These are phyloP conservation scores for Percina caprodes DNA, from an alignment of 2,113 vertebrate genomes.

Conservation along the genomic window DNA sequence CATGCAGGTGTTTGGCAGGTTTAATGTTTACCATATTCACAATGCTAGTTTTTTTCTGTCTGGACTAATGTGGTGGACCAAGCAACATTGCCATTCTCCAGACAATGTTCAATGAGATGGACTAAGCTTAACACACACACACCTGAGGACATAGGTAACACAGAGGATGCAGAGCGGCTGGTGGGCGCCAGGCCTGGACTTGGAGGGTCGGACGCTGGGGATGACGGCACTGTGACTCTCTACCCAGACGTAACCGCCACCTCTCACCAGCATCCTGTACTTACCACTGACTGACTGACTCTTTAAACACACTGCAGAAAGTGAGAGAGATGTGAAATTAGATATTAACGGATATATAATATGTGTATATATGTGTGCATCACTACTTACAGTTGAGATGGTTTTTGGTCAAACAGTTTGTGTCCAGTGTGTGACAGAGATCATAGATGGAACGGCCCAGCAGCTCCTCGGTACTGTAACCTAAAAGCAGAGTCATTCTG, in stretches of 20 bases:
- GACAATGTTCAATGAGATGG: background rate
- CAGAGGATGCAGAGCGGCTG: constrained; percentile 93
- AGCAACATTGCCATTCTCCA: too few relatives aligned
- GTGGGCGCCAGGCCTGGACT: constrained; percentile 84
- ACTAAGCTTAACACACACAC: constrained; percentile 1
- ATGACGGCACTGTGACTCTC: constrained; percentile 95
- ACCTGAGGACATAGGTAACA: constrained; percentile 96
- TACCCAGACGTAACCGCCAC: constrained; percentile 94
- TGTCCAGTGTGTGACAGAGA: constrained; percentile 93
- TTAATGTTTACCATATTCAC: too few relatives aligned
- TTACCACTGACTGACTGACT: constrained; percentile 92
- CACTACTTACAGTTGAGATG: constrained; percentile 90
- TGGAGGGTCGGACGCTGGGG: constrained; percentile 86
- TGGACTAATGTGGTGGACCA: too few relatives aligned
- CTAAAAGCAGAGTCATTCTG: constrained; percentile 91
- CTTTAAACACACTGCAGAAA: constrained; percentile 89
- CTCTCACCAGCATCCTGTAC: constrained; percentile 95
- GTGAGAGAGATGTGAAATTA: background rate
- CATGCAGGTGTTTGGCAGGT: too few relatives aligned
- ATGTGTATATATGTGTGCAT: background rate
- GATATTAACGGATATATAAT: background rate
- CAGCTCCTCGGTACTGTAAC: constrained; percentile 91
- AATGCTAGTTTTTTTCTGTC: too few relatives aligned
- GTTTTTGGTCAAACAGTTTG: constrained; percentile 88
- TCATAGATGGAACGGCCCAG: constrained; percentile 92